Base-by-base conservation (phyloP, 1,140 invertebrate species). In the Lepidurus apus region DNA sequence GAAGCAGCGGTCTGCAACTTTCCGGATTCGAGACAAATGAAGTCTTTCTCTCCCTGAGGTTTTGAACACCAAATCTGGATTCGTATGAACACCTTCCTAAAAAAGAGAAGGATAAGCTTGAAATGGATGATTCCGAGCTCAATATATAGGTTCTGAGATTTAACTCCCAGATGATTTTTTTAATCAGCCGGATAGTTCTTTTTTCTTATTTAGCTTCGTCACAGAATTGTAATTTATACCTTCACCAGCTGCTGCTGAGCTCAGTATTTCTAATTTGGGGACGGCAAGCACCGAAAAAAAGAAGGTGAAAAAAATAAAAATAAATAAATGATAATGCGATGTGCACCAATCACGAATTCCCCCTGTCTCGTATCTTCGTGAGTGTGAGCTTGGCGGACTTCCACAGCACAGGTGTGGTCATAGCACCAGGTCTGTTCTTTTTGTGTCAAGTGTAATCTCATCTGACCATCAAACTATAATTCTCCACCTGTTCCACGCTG, bases 331-430 rank as follows among this genome's bases (percentile, higher is more conserved):
- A 21, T 21, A 65, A 9, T 65, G 21, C n/a, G 21, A 65, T 21
- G 21, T 34, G 53, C 53, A 21, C 17, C 17, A n/a, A n/a, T 65
- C n/a, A 65, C 17, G 53, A 65, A 65, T 65, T 65, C 21, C 21
- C 53, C 17, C 7, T 7, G 17, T 65, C 17, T 13, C 5, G 21
- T 7, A n/a, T 65, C 17, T 13, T n/a, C 8, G 53, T 65, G 53
- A 65, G 53, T 65, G 53, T 65, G 53, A 65, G 53, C 53, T 65
- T 65, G 53, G 17, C 13, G 53, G 53, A 65, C 53, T 65, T 65
- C 53, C 6, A n/a, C 13, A 1, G 53, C 53, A 65, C 53, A 65
- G 53, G 53, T 65, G 53, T 65, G 53, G 13, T 65, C 13, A 65
- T 21, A 1, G 17, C 21, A 65, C 21, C 53, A 13, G 17, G 53